Base-by-base conservation (phyloP, 2,888 invertebrate species). In the Platycheirus albimanus region DNA sequence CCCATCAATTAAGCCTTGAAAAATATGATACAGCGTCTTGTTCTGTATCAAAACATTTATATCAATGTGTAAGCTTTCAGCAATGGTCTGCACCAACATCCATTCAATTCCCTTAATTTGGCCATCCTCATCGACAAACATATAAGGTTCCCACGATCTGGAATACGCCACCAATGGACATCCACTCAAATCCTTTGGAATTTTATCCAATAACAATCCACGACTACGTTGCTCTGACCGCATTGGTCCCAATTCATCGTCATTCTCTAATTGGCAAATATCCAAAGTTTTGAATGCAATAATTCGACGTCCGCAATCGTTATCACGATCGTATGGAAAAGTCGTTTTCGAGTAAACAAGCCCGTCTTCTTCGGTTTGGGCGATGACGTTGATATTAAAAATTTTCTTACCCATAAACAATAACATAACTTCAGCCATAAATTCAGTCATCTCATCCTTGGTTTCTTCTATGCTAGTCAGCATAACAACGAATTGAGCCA, bases 311-410 rank as follows among this genome's bases (percentile, higher is more conserved):
- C 90, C 90, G 79, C 90, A 91, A 77, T 88, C 87, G 33, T 89
- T 88, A 38, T 88, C 87, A 20, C 88, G 88, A 64, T 90, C 88
- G 86, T 90, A 91, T 0, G 91, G 91, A 85, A 90, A 91, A 0
- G 87, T 88, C 0, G 90, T 88, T 43, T 88, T 88, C 1, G 87
- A 87, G 45, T 87, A 87, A 36, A 87, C 87, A 30, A 85, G 86
- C 6, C 81, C 86, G 6, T 86, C 87, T 72, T 89, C 88, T 5
- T 87, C 86, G 20, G 86, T 88, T 54, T 87, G 88, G 0, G 88
- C 89, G 19, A 91, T 87, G 5, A 91, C 86, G 79, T 90, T 89
- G 0, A 89, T 88, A 77, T 91, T 90, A 74, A 88, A 88, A 13
- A 91, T 87, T 63, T 89, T 89, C 71, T 87, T 87, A 52, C 86